Base-by-base conservation (phyloP, 1,140 invertebrate genomes). In the Littorina saxatilis region DNA sequence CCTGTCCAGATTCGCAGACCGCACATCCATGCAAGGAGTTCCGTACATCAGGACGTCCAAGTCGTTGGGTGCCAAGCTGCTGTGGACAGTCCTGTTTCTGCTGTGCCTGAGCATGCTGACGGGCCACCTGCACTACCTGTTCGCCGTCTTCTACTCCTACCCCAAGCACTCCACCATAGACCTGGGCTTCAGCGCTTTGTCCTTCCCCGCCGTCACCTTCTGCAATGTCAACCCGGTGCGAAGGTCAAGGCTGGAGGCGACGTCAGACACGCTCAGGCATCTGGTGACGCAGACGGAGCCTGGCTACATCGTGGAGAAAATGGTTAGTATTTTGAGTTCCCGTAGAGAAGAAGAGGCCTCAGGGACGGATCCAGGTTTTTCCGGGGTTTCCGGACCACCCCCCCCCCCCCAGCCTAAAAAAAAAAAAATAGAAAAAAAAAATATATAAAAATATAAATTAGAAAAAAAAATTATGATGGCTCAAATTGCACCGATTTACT, bases 171-270 rank as follows among this genome's bases (percentile, higher is more conserved):
- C 84, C 52, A 78, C 77, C 20, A 39, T 83, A 17, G 52, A 70
- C 1, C 73, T 84, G n/a, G 83, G 83, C 47, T 84, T 84, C 78
- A 63, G 81, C 20, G 75, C 82, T n/a, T 75, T 89, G 27, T 47
- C 52, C 5, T 88, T 88, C 77, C 88, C 88, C 0, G 87, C 88
- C 23, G 83, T 89, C 13, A 88, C 88, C 20, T 78, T 89, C 58
- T 89, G 88, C 79, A 89, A 88, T 66, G 76, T 86, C 35, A 89
- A 89, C 75, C 84, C 86, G 1, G 32, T 88, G 29, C 68, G 80
- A 27, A 70, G 55, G 40, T 84, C 83, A 13, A 37, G 66, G 37
- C 27, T 85, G 2, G 0, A 68, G 13, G 2, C 17, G 7, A 74
- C 70, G 3, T 75, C 74, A 0, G 20, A 77, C 29, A 40, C 76